Evolutionary conservation across 2,797 vertebrate genomes (phyloP), one percentile per base, ranked within the genome.

Genomic region (Cyprinodon diabolis): DNA sequence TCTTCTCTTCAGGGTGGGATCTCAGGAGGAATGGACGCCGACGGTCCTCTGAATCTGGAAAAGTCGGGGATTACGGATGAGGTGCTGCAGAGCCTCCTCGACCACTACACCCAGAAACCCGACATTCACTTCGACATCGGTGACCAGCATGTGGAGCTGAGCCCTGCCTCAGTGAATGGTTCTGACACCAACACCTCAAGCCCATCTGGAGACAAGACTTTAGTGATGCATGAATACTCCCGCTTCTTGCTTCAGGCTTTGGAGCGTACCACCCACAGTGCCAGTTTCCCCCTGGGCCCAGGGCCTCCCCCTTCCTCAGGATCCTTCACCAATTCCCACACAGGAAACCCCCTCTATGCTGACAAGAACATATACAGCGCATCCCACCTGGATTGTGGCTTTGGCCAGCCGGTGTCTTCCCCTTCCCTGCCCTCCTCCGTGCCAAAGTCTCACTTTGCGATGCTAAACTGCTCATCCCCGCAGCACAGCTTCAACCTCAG

Each of bases 201-300:
- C 71, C 90, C 96, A 7, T 91, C 96, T 0, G 96, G 94, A 15
- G 98, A 99, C 88, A 99, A 98, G 90, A 91, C 94, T 2, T 94
- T 90, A 82, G 94, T 97, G 94, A 96, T 99, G 95, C 95, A 99
- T 82, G 98, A 99, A 87, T 99, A 99, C 91, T 99, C 98, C 1
- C 98, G 98, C 93, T 99, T 98, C 95, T 95, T 99, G 93, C 96
- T 99, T 68, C 98, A 99, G 94, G 97, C 98, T 71, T 94, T 99
- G 86, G 98, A 99, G 94, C 96, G 98, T 94, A 98, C 97, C 90
- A 98, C 96, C 93, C 97, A 98, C 87, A 97, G 94, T 76, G 94
- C 95, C 86, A 91, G 95, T 89, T 98, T 99, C 91, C 90, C 96
- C 13, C 94, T 97, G 85, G 96, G 96, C 63, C 96, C 95, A 1